Evolutionary conservation across 2,113 vertebrate species (phyloP).

Genomic region (Gopherus evgoodei): DNA sequence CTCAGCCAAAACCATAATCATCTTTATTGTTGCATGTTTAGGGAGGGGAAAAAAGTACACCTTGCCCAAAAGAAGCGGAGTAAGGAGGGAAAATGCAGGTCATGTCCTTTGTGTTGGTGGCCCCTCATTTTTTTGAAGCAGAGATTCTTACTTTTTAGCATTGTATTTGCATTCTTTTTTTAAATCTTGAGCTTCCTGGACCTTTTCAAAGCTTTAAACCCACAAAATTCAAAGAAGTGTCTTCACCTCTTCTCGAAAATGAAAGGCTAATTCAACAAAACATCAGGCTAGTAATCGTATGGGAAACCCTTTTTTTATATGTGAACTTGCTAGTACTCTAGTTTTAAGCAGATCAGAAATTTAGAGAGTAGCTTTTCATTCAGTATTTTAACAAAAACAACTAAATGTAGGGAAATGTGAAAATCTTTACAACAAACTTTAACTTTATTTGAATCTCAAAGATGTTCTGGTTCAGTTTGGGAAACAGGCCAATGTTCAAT

Average conservation of each 20-base stretch:
- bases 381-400: background rate
- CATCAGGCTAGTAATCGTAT: background rate
- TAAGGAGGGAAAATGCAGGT: background rate
- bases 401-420: background rate
- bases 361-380: background rate
- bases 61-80: background rate
- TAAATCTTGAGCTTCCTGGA: slow-evolving; percentile 38
- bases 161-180: background rate
- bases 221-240: slow-evolving; percentile 49
- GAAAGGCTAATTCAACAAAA: slow-evolving; percentile 33
- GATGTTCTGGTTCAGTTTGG: background rate
- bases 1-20: background rate
- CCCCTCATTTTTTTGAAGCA: slow-evolving; percentile 21
- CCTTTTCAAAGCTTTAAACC: slow-evolving; percentile 42
- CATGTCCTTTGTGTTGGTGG: background rate
- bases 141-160: background rate
- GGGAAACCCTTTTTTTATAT: background rate
- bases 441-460: background rate
- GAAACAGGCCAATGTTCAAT: background rate
- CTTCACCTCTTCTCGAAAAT: slow-evolving; percentile 26
- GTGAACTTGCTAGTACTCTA: slow-evolving; percentile 5
- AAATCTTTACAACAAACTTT: background rate
- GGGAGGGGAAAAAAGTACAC: background rate
- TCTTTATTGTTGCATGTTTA: background rate
- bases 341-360: background rate